phyloP scores from a whole-genome alignment of 2,888 invertebrate species.

The Chrysolina haemoptera region DNA sequence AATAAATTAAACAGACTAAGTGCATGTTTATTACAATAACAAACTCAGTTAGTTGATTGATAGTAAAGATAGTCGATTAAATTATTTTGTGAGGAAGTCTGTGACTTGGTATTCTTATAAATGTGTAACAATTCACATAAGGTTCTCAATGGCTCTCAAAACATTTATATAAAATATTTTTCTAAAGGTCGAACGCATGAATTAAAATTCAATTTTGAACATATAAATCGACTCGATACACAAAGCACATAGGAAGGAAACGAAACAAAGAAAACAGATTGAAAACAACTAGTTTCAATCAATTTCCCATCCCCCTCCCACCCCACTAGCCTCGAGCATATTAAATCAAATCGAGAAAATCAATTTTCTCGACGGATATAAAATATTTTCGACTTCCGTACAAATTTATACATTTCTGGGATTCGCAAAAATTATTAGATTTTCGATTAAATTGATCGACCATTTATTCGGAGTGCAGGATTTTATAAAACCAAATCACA shows the following conservation, averaged over 20 bases:
- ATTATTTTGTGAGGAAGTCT: too few species aligned
- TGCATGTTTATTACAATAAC: too few species aligned
- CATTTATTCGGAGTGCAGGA: conserved; percentile 52
- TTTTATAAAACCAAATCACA: conserved; percentile 51
- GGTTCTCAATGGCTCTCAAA: too few species aligned
- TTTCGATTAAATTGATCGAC: conserved; percentile 52
- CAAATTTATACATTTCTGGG: conserved; percentile 37
- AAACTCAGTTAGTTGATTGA: too few species aligned
- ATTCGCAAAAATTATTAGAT: conserved; percentile 51
- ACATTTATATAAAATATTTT: too few species aligned
- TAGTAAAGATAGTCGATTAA: too few species aligned
- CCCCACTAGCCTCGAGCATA: conserved; percentile 3
- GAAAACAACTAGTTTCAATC: conserved; percentile 2
- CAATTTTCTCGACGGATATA: conserved; percentile 42
- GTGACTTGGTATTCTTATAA: too few species aligned
- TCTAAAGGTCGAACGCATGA: neutral
- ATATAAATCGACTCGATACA: neutral
- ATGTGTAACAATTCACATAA: too few species aligned
- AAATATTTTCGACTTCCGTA: conserved; percentile 39
- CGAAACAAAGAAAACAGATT: conserved; percentile 5
- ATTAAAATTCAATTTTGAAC: neutral
- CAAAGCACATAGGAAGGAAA: neutral
- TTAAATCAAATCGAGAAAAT: conserved; percentile 36
- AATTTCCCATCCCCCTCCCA: conserved; percentile 5
- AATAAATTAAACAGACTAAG: too few species aligned